Evolutionary conservation across 2,888 invertebrate species (phyloP).

Genomic region (Ormyrus thymus): DNA sequence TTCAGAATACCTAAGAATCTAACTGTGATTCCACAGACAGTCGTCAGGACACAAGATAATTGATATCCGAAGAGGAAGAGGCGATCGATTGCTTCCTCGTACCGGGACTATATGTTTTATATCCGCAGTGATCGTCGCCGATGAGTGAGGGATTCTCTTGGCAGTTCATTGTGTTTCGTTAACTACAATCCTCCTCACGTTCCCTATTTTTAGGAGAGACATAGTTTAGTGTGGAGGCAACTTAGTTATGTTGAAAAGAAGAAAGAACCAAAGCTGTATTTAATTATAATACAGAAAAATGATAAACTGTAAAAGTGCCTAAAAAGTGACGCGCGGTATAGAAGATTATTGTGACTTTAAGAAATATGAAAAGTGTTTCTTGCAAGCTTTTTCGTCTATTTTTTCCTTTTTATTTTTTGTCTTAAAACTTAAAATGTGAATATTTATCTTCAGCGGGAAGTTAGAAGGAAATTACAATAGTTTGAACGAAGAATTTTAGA

Average conservation of each 20-base stretch:
- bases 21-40: conserved; percentile 86
- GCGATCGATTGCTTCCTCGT: conserved; percentile 37
- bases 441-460: conserved; percentile 20
- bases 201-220: no score
- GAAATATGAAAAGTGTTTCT: conserved; percentile 36
- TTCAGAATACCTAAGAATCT: conserved; percentile 89
- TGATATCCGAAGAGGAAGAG: conserved; percentile 58
- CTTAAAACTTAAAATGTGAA: conserved; percentile 20
- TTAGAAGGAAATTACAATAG: conserved; percentile 35
- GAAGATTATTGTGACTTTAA: conserved; percentile 44
- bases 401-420: conserved; percentile 19
- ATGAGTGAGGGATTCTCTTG: not conserved
- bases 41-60: conserved; percentile 70
- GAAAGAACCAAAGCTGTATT: conserved; percentile 52
- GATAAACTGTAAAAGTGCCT: conserved; percentile 66
- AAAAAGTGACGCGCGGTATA: conserved; percentile 57
- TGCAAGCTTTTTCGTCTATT: conserved; percentile 11
- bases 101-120: conserved; percentile 36
- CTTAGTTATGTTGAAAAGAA: no score
- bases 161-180: not conserved
- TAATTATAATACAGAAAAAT: conserved; percentile 31
- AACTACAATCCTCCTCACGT: no score
- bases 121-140: not conserved
- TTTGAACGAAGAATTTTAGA: conserved; percentile 56
- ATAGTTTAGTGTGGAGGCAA: no score